phyloP scores from a whole-genome alignment of 2,797 vertebrate genomes.

The Ambastaia sidthimunki region DNA sequence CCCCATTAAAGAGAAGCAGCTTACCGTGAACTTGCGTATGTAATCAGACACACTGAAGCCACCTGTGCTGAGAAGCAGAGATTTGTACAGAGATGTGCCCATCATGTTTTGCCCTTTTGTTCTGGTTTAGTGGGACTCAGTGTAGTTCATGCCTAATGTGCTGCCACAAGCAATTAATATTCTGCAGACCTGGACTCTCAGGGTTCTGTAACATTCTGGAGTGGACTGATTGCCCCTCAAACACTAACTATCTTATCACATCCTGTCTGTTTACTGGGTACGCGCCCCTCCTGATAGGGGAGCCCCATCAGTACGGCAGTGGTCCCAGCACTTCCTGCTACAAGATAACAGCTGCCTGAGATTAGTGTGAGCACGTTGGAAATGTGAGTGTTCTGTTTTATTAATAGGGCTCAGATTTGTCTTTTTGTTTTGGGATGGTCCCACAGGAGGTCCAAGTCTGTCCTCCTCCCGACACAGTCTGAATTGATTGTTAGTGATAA shows the following conservation, averaged over 20 bases:
- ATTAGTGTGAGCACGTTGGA: conserved; percentile 66
- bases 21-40: conserved; percentile 82
- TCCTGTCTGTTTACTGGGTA: conserved; percentile 36
- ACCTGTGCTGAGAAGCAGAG: conserved; percentile 73
- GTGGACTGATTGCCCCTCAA: conserved; percentile 64
- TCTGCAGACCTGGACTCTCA: background rate
- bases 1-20: conserved; percentile 31
- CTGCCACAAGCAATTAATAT: background rate
- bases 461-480: conserved; percentile 6
- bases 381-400: conserved; percentile 67
- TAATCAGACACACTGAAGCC: conserved; percentile 81
- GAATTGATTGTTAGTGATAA: conserved; percentile 16
- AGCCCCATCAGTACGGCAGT: conserved; percentile 61
- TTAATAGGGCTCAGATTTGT: conserved; percentile 67
- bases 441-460: background rate
- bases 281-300: conserved; percentile 71
- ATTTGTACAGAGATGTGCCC: conserved; percentile 76
- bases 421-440: conserved; percentile 56
- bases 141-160: conserved; percentile 14
- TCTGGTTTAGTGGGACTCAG: conserved; percentile 18
- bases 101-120: conserved; percentile 64
- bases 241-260: conserved; percentile 74
- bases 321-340: conserved; percentile 78
- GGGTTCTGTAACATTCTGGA: conserved; percentile 64
- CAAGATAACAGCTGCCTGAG: conserved; percentile 73